Evolutionary conservation across 1,140 invertebrate species (phyloP).

Genomic region (Drosophila seguyi): DNA sequence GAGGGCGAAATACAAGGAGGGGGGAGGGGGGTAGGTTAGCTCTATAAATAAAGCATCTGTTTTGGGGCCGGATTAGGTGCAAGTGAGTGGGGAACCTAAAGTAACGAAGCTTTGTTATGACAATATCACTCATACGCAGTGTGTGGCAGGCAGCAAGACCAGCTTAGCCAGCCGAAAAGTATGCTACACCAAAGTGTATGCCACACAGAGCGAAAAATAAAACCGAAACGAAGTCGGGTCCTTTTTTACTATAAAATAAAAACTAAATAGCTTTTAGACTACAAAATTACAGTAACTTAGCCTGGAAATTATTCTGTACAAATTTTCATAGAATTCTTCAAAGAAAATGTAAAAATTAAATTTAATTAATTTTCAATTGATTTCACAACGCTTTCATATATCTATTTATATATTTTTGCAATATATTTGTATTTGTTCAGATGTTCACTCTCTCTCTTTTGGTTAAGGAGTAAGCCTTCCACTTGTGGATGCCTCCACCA

Average conservation of each 20-base stretch:
- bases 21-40: not conserved
- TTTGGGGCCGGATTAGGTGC: slow-evolving; percentile 33
- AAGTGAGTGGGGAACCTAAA: slow-evolving; percentile 7
- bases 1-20: not conserved
- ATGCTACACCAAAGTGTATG: slow-evolving; percentile 27
- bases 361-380: not conserved
- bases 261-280: too few species aligned
- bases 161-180: slow-evolving; percentile 43
- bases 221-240: too few species aligned
- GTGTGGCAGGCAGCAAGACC: slow-evolving; percentile 16
- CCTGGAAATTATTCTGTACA: not conserved
- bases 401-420: not conserved
- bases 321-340: not conserved
- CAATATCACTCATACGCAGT: slow-evolving; percentile 46
- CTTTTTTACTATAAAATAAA: too few species aligned
- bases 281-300: too few species aligned
- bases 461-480: not conserved
- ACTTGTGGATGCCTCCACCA: slow-evolving; percentile 8
- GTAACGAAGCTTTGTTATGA: slow-evolving; percentile 23
- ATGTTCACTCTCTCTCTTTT: not conserved
- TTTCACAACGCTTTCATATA: not conserved
- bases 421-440: not conserved
- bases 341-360: not conserved
- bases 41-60: slow-evolving; percentile 47
- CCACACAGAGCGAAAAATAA: not conserved